A percentile compares a stretch with the other conserved stretches of the same genome.
Conservation (phyloP, 2,113 vertebrate species). For the Eptesicus fuscus region DNA sequence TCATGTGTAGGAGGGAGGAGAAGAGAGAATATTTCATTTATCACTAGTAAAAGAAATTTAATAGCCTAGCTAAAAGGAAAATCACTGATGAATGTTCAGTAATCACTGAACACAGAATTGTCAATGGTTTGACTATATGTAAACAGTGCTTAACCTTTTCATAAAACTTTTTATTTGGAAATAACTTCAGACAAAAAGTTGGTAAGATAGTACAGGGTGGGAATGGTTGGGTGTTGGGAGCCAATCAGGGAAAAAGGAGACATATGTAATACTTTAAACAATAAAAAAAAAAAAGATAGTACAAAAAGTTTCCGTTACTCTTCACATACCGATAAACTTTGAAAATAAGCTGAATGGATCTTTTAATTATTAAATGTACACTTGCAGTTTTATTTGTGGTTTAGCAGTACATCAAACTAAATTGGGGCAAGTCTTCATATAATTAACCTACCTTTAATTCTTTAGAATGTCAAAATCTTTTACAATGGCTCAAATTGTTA, state of each 20-base stretch:
- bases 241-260: no score
- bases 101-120: not conserved
- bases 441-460: not conserved
- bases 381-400: not conserved
- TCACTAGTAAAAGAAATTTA: not conserved
- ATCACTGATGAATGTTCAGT: not conserved
- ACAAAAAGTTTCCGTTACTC: not conserved
- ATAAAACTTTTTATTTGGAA: not conserved
- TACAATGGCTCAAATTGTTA: not conserved
- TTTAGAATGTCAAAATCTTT: not conserved
- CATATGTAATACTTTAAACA: no score
- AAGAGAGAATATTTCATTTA: not conserved
- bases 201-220: not conserved
- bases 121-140: not conserved
- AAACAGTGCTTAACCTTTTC: not conserved
- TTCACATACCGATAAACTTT: not conserved
- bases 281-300: not conserved
- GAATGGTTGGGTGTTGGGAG: no score
- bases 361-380: conserved; percentile 15
- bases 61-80: not conserved
- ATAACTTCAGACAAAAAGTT: conserved; percentile 6
- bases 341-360: not conserved
- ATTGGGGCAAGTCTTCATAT: not conserved
- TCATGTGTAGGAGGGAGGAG: not conserved
- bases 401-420: not conserved